These are phyloP conservation scores for Phyllotreta cruciferae DNA, from an alignment of 2,888 invertebrate species.

Conservation along the genomic window DNA sequence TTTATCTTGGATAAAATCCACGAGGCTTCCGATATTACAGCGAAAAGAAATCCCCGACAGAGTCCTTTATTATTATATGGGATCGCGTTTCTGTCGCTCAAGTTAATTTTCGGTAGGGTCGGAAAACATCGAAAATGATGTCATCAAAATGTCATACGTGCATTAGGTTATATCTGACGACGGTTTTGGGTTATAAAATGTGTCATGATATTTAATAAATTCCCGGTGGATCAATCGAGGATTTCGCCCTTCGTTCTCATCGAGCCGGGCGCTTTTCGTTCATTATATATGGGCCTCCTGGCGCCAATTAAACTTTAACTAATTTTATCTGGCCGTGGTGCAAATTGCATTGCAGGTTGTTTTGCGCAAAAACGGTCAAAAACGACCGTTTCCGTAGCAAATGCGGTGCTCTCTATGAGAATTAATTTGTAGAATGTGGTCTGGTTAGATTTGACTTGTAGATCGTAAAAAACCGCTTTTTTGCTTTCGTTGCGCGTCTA, in stretches of 20 bases:
- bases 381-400: constrained; percentile 29
- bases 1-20: too few species aligned
- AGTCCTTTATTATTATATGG: neutral
- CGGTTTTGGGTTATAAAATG: constrained; percentile 39
- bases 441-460: constrained; percentile 20
- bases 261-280: constrained; percentile 41
- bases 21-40: too few species aligned
- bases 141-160: constrained; percentile 29
- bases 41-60: too few species aligned
- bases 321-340: constrained; percentile 48
- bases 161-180: constrained; percentile 27
- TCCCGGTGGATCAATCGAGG: constrained; percentile 46
- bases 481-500: constrained; percentile 17
- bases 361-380: constrained; percentile 37
- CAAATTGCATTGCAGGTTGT: constrained; percentile 42
- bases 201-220: constrained; percentile 47
- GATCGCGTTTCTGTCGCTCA: neutral
- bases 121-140: constrained; percentile 18
- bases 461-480: constrained; percentile 11
- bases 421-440: constrained; percentile 22
- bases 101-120: constrained; percentile 8
- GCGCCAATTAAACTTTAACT: constrained; percentile 51
- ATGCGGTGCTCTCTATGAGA: constrained; percentile 19
- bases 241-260: constrained; percentile 39
- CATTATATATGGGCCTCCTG: constrained; percentile 48